Conservation (phyloP, 35 echinoderm and acorn worm genomes). For the Diadema setosum region DNA sequence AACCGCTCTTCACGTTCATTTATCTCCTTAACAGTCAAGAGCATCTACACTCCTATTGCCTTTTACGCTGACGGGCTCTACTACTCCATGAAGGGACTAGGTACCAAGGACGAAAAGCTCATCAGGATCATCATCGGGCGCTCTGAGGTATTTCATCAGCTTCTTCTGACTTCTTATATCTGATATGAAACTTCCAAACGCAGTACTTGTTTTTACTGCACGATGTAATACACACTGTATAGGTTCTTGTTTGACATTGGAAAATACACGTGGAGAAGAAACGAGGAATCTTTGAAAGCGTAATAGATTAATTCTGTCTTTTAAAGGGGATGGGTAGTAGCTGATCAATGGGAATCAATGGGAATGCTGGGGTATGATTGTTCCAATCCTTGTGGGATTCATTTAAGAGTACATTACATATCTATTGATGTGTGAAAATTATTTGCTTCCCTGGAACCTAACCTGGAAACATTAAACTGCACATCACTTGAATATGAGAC, state of each 20-base stretch:
- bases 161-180: not conserved
- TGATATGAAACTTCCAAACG: not conserved
- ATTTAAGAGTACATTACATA: no score
- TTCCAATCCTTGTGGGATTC: no score
- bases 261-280: not conserved
- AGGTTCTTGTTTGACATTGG: not conserved
- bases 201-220: not conserved
- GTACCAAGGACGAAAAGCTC: constrained; percentile 13
- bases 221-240: not conserved
- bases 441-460: no score
- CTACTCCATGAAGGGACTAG: constrained; percentile 18
- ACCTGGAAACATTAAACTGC: no score
- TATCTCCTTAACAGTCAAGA: not conserved
- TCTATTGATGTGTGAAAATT: no score
- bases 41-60: not conserved
- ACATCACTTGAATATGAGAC: not conserved
- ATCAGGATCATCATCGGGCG: constrained; percentile 15
- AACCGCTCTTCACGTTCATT: no score
- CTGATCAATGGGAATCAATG: no score
- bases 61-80: constrained; percentile 17
- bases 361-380: no score
- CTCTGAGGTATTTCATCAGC: constrained; percentile 4
- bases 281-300: not conserved
- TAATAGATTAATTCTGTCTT: not conserved
- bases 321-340: no score